phyloP scores from a whole-genome alignment of 2,888 invertebrate genomes.

The Glyphotaelius pellucidus region DNA sequence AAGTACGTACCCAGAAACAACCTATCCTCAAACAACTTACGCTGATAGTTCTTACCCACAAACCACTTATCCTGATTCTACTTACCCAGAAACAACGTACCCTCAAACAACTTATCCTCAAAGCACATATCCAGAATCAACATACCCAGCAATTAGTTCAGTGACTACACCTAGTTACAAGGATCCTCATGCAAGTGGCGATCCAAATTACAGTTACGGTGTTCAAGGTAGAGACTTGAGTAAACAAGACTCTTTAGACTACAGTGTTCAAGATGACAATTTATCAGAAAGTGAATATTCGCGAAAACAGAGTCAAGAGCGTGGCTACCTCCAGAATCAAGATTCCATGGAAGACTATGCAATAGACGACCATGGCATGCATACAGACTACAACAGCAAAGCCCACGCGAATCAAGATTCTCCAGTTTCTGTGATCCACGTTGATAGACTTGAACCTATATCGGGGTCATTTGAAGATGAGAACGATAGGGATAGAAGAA shows the following conservation, averaged over 20 bases:
- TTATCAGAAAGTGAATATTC: slow-evolving; percentile 71
- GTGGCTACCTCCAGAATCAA: slow-evolving; percentile 69
- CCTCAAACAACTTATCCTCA: slow-evolving; percentile 33
- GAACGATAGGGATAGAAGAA: slow-evolving; percentile 52
- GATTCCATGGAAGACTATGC: slow-evolving; percentile 74
- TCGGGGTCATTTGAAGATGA: slow-evolving; percentile 67
- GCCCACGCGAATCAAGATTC: slow-evolving; percentile 72
- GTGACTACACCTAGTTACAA: slow-evolving; percentile 26
- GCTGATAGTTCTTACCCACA: slow-evolving; percentile 39
- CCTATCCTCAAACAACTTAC: slow-evolving; percentile 34
- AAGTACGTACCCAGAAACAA: slow-evolving; percentile 29
- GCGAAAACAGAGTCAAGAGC: slow-evolving; percentile 70
- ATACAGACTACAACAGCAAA: slow-evolving; percentile 68
- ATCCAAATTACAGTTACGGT: slow-evolving; percentile 31
- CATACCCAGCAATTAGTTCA: slow-evolving; percentile 22
- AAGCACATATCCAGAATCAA: slow-evolving; percentile 15
- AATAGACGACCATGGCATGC: slow-evolving; percentile 62
- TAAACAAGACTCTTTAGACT: slow-evolving; percentile 62
- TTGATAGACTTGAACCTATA: slow-evolving; percentile 69
- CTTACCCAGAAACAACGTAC: slow-evolving; percentile 34
- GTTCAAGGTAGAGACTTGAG: slow-evolving; percentile 49
- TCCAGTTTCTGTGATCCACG: slow-evolving; percentile 74
- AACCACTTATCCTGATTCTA: slow-evolving; percentile 28
- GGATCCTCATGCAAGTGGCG: slow-evolving; percentile 21
- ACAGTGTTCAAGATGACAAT: slow-evolving; percentile 75